phyloP scores from a whole-genome alignment of 1,140 invertebrate species.

The Choristoneura fumiferana region DNA sequence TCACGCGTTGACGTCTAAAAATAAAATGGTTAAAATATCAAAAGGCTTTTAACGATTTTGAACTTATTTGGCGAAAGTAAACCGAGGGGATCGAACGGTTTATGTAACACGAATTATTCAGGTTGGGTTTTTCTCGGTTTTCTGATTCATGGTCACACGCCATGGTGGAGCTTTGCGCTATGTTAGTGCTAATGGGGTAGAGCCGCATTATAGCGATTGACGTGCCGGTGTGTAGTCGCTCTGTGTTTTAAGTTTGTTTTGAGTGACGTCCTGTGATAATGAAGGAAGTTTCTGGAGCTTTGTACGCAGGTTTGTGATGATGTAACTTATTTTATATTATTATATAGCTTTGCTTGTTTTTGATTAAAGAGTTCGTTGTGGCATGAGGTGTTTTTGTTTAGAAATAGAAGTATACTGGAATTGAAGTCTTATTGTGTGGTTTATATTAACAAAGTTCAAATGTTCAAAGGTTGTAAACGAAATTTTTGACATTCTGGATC shows the following conservation, averaged over 20 bases:
- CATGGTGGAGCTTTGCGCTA: neutral
- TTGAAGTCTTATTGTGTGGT: too few relatives aligned
- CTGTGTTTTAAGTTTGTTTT: neutral
- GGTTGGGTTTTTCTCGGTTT: too few relatives aligned
- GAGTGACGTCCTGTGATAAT: neutral
- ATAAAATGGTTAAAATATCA: neutral
- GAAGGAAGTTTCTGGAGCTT: neutral
- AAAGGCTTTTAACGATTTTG: neutral
- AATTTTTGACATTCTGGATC: too few relatives aligned
- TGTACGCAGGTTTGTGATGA: slow-evolving; percentile 1
- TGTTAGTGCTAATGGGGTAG: neutral
- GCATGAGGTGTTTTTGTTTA: too few relatives aligned
- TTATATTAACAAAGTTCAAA: too few relatives aligned
- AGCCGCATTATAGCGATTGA: neutral
- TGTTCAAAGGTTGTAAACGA: too few relatives aligned
- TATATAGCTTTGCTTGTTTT: too few relatives aligned
- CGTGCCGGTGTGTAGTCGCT: neutral
- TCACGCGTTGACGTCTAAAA: neutral
- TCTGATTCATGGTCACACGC: too few relatives aligned
- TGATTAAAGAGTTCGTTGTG: too few relatives aligned
- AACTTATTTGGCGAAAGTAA: neutral
- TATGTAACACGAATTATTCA: too few relatives aligned
- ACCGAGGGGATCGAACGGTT: neutral
- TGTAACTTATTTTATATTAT: neutral
- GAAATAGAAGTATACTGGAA: too few relatives aligned